Evolutionary conservation across 2,888 invertebrate species (phyloP).

Genomic region (Eristalinus sepulchralis): DNA sequence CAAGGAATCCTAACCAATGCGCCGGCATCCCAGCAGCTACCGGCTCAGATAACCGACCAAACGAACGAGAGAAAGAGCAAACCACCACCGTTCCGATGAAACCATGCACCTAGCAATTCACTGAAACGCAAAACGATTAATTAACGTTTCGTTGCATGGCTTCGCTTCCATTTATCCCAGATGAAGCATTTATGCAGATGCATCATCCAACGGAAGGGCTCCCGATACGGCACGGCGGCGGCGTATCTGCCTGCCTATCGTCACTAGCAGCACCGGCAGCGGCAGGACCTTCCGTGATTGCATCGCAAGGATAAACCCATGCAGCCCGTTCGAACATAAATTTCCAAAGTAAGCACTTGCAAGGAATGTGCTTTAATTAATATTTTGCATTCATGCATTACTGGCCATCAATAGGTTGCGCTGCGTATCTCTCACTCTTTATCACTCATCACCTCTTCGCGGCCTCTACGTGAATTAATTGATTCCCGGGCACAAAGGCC

Average conservation of each 20-base stretch:
- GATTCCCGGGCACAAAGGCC: conserved; percentile 16
- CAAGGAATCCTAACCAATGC: background rate
- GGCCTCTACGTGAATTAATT: conserved; percentile 25
- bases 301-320: conserved; percentile 18
- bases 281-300: conserved; percentile 13
- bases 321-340: conserved; percentile 30
- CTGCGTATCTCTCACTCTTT: conserved; percentile 40
- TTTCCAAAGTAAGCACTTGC: conserved; percentile 45
- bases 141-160: conserved; percentile 34
- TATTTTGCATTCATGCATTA: conserved; percentile 51
- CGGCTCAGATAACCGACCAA: background rate
- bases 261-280: conserved; percentile 1
- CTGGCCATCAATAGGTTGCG: conserved; percentile 40
- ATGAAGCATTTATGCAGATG: conserved; percentile 35
- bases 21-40: background rate
- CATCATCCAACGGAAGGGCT: conserved; percentile 21
- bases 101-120: conserved; percentile 19
- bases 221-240: background rate
- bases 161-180: conserved; percentile 14
- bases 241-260: background rate
- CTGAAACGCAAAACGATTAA: conserved; percentile 47
- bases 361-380: conserved; percentile 56
- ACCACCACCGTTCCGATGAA: background rate
- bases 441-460: conserved; percentile 36
- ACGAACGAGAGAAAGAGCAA: background rate